A percentile compares a stretch with the other conserved stretches of the same genome.
Evolutionary conservation across 2,113 vertebrate species (phyloP).

Genomic region (Hipposideros armiger): DNA sequence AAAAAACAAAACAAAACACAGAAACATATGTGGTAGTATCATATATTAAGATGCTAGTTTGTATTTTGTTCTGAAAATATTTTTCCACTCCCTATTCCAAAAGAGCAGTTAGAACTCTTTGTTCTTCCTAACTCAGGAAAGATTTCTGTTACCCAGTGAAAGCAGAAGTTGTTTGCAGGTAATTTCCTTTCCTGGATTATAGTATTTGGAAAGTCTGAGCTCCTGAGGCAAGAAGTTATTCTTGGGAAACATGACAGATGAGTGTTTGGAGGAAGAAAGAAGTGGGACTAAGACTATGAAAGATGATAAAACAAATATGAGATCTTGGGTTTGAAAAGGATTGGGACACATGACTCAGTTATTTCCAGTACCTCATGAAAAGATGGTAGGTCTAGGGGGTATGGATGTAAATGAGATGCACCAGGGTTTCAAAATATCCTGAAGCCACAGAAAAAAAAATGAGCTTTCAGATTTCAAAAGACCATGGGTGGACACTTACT

Average conservation of each 20-base stretch:
- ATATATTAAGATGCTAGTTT: background rate
- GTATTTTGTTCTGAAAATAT: background rate
- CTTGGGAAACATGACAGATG: conserved; percentile 12
- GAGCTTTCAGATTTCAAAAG: background rate
- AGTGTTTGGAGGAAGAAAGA: conserved; percentile 14
- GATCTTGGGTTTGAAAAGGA: background rate
- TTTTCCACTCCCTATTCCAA: background rate
- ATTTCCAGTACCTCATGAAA: background rate
- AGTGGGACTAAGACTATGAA: background rate
- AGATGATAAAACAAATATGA: background rate
- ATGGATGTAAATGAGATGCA: background rate
- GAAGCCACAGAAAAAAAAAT: background rate
- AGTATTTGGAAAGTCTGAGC: background rate
- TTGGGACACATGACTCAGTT: background rate
- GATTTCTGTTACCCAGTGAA: background rate
- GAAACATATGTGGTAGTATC: background rate
- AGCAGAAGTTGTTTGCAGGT: conserved; percentile 3
- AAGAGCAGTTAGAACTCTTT: background rate
- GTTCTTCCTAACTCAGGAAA: background rate
- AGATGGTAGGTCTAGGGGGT: background rate
- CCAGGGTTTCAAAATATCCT: background rate
- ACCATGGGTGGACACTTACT: background rate
- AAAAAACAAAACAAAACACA: background rate
- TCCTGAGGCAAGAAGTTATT: background rate
- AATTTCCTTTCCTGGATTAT: conserved; percentile 4